Percentiles rank a stretch among this genome's conserved stretches.
Conservation (phyloP, 1,140 invertebrate species). For the Apocrypta bakeri region DNA sequence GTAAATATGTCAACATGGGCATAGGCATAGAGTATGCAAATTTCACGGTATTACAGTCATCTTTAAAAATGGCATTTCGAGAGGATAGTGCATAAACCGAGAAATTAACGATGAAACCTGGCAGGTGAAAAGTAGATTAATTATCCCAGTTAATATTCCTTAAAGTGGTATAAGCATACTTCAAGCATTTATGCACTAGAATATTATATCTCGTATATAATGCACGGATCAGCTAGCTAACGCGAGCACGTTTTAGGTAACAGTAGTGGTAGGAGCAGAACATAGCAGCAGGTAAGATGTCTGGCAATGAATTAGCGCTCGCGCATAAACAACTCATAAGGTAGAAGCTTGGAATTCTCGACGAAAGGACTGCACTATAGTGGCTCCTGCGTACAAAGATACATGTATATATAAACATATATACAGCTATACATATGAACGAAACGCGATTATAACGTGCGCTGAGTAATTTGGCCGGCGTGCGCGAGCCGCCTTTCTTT, state of each 20-base stretch:
- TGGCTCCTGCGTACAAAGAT: no score
- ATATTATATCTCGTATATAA: neutral
- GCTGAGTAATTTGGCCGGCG: slow-evolving; percentile 16
- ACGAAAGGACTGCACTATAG: neutral
- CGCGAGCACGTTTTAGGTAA: neutral
- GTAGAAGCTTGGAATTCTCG: neutral
- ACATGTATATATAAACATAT: neutral
- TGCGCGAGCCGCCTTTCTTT: neutral
- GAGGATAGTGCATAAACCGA: no score
- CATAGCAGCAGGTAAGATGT: slow-evolving; percentile 1
- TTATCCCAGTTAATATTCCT: no score
- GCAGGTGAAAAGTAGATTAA: no score
- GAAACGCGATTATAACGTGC: slow-evolving; percentile 5
- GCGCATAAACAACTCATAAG: slow-evolving; percentile 26
- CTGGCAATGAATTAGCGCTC: slow-evolving; percentile 29
- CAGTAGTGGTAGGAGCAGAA: neutral
- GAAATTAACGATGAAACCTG: no score
- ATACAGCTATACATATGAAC: neutral
- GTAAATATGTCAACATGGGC: no score
- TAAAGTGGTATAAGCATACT: no score
- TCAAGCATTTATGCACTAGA: no score
- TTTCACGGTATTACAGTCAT: no score
- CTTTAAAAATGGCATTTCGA: no score
- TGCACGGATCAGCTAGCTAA: neutral
- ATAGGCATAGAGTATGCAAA: no score